Base-by-base conservation (phyloP, 2,113 vertebrate genomes). In the Xyrauchen texanus region DNA sequence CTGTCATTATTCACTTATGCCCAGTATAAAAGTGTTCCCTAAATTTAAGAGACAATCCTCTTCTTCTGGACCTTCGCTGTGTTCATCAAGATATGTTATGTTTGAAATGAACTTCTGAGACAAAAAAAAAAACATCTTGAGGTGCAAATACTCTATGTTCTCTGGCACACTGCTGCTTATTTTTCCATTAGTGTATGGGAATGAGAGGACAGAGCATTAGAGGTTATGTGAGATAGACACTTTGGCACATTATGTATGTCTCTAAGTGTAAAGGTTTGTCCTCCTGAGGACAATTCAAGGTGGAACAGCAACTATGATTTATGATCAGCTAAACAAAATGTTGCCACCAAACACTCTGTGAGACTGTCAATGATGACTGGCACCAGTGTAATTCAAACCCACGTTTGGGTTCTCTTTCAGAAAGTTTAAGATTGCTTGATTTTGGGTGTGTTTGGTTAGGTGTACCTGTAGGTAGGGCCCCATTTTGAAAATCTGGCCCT, bases 251-350 rank as follows among this genome's bases (percentile, higher is more conserved):
- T 79, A 68, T 76, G 76, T 83, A 83, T 76, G 71, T 61, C 44
- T 76, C 77, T 42, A 61, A 76, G 61, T 51, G 5, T 60, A 10
- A 49, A 66, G 65, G 13, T 68, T 68, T 55, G 66, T 74, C 63
- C 49, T 66, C 10, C 45, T 63, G 21, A 80, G 82, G 77, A 83
- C 82, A 46, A 76, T 6, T 80, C 77, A 83, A 71, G 72, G 77
- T 76, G 60, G 67, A 71, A 80, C 65, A 79, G 76, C 67, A 74
- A 61, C 70, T 42, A 61, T 70, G 46, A 74, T 46, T 76, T 71
- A 80, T 55, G 47, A 71, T 52, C 62, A 55, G n/a, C 57, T 47
- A 46, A 68, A 58, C 8, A 58, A 7, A 55, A 21, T 7, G 4
- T 7, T 42, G 16, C 47, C 21, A n/a, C n/a, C n/a, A n/a, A n/a